A percentile compares a stretch with the other conserved stretches of the same genome.
Conservation (phyloP, 2,113 vertebrate genomes). For the Dermatemys mawii region DNA sequence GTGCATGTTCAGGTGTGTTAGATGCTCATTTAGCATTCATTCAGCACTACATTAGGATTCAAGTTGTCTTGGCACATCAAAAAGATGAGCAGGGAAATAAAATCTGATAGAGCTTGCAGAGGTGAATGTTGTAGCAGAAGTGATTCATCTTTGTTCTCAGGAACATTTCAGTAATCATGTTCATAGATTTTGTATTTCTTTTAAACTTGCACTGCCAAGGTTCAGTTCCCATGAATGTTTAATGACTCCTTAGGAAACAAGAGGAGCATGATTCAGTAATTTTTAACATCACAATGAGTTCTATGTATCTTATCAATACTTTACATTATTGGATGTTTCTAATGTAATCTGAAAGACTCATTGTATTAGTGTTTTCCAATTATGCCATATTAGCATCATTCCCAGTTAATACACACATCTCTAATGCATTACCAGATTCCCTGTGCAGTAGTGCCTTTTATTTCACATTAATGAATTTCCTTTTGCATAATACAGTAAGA, state of each 20-base stretch:
- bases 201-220: neutral
- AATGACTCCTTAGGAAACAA: neutral
- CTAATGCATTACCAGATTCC: neutral
- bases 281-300: neutral
- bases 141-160: conserved; percentile 7
- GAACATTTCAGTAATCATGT: conserved; percentile 10
- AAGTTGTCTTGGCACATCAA: conserved; percentile 2
- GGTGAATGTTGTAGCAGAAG: neutral
- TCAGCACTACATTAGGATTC: neutral
- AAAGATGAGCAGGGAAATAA: neutral
- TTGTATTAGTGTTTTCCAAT: conserved; percentile 36
- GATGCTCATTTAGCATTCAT: conserved; percentile 29
- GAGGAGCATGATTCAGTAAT: neutral
- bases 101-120: neutral
- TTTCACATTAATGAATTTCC: conserved; percentile 61
- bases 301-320: conserved; percentile 15
- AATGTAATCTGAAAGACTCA: neutral
- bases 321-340: conserved; percentile 8
- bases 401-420: conserved; percentile 15
- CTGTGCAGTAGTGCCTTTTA: conserved; percentile 49
- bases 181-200: neutral
- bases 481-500: conserved; percentile 69
- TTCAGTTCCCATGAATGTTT: neutral
- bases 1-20: conserved; percentile 12
- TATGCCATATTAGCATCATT: neutral